phyloP scores from a whole-genome alignment of 2,888 invertebrate species.

The Melieria crassipennis region DNA sequence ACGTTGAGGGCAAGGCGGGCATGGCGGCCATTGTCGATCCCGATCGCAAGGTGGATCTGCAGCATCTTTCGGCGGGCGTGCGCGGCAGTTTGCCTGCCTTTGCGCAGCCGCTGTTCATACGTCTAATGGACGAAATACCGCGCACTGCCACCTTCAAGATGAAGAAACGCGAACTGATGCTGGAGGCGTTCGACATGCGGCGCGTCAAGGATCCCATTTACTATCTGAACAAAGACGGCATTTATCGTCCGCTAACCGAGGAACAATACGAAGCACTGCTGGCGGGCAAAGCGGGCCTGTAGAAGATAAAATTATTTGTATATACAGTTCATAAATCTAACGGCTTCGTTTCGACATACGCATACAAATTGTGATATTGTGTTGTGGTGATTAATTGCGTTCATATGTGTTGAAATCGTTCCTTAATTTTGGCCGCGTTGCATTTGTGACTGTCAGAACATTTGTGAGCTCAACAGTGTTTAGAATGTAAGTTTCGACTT shows the following conservation, averaged over 20 bases:
- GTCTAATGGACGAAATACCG: slow-evolving; percentile 81
- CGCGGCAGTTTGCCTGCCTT: slow-evolving; percentile 82
- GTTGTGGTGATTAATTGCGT: too few relatives aligned
- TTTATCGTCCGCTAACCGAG: slow-evolving; percentile 67
- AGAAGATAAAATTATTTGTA: slow-evolving; percentile 45
- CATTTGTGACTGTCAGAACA: too few relatives aligned
- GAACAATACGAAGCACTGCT: slow-evolving; percentile 68
- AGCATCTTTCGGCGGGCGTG: slow-evolving; percentile 72
- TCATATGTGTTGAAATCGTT: too few relatives aligned
- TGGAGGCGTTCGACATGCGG: slow-evolving; percentile 83
- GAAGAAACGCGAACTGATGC: slow-evolving; percentile 86
- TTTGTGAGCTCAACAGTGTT: too few relatives aligned
- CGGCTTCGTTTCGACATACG: too few relatives aligned
- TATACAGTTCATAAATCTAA: not conserved
- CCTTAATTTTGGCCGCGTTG: too few relatives aligned
- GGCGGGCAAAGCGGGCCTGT: slow-evolving; percentile 69
- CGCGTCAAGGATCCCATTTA: slow-evolving; percentile 79
- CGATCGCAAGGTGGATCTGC: slow-evolving; percentile 70
- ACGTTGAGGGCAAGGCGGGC: slow-evolving; percentile 87
- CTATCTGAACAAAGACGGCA: slow-evolving; percentile 71
- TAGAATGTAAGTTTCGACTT: too few relatives aligned
- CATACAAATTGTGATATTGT: too few relatives aligned
- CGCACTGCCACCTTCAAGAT: slow-evolving; percentile 92
- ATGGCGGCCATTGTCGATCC: slow-evolving; percentile 91
- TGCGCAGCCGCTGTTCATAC: slow-evolving; percentile 88